A percentile compares a stretch with the other conserved stretches of the same genome.
phyloP scores from a whole-genome alignment of 2,888 invertebrate genomes.

The Calephelis perditalis region DNA sequence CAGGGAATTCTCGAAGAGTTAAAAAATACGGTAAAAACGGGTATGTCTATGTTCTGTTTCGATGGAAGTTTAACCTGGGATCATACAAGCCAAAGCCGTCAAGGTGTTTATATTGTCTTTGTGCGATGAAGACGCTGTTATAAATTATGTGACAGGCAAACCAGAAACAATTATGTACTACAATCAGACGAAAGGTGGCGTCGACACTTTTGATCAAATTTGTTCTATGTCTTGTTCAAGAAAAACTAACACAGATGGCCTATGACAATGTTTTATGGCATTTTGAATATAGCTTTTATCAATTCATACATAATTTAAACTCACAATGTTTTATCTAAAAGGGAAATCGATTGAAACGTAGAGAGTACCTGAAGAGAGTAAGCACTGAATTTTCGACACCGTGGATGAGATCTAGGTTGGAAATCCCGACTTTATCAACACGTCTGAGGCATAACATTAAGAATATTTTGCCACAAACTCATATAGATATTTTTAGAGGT shows the following conservation, averaged over 20 bases:
- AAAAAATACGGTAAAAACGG: no score
- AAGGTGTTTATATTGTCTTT: neutral
- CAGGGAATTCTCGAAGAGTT: conserved; percentile 22
- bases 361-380: conserved; percentile 15
- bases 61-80: no score
- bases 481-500: no score
- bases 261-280: conserved; percentile 16
- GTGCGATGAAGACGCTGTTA: conserved; percentile 24
- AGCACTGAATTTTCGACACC: conserved; percentile 4
- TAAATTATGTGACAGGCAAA: conserved; percentile 18
- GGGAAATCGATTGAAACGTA: conserved; percentile 22
- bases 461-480: no score
- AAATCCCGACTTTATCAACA: no score
- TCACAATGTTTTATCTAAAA: conserved; percentile 23
- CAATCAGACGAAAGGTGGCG: conserved; percentile 33
- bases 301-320: conserved; percentile 28
- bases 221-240: conserved; percentile 29
- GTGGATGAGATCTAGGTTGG: no score
- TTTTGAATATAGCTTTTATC: conserved; percentile 29
- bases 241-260: conserved; percentile 32
- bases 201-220: conserved; percentile 32
- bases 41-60: no score
- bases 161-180: conserved; percentile 25
- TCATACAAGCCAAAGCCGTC: no score
- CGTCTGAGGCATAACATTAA: no score